Percentiles rank a stretch among this genome's conserved stretches.
These are phyloP conservation scores for Hemicentrotus pulcherrimus DNA, from an alignment of 35 echinoderm and acorn worm species.

Conservation along the genomic window DNA sequence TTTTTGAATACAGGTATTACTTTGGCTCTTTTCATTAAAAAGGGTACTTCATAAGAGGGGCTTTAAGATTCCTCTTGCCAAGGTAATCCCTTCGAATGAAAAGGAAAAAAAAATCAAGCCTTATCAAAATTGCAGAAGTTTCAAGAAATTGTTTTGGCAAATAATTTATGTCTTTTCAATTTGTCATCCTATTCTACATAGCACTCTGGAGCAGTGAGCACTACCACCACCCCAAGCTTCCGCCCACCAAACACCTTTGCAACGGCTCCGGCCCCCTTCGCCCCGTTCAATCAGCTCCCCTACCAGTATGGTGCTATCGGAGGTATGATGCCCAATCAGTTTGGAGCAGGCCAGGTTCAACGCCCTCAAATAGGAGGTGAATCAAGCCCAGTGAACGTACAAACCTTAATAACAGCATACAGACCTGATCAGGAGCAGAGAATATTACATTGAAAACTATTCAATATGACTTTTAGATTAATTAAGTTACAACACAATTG, in stretches of 20 bases:
- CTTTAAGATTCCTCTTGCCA: no score
- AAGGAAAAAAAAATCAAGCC: no score
- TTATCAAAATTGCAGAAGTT: no score
- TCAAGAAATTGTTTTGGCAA: background rate
- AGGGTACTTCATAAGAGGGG: no score
- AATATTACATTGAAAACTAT: background rate
- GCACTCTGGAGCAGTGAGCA: conserved; percentile 54
- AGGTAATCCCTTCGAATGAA: no score
- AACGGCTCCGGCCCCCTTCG: conserved; percentile 47
- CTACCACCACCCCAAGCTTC: conserved; percentile 35
- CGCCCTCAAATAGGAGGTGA: conserved; percentile 34
- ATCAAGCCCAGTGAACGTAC: background rate
- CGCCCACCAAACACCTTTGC: conserved; percentile 34
- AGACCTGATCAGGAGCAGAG: background rate
- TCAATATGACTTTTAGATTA: background rate
- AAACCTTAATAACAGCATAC: background rate
- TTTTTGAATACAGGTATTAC: no score
- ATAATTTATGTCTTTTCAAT: background rate
- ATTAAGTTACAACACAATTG: background rate
- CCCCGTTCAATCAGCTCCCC: conserved; percentile 48
- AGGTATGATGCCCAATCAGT: conserved; percentile 44
- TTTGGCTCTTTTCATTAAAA: no score
- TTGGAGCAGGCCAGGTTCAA: conserved; percentile 37
- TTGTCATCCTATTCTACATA: background rate
- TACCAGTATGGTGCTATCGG: conserved; percentile 52